Evolutionary conservation across 2,888 invertebrate species (phyloP), one percentile per base, ranked within the genome.

Genomic region (Apoda limacodes): DNA sequence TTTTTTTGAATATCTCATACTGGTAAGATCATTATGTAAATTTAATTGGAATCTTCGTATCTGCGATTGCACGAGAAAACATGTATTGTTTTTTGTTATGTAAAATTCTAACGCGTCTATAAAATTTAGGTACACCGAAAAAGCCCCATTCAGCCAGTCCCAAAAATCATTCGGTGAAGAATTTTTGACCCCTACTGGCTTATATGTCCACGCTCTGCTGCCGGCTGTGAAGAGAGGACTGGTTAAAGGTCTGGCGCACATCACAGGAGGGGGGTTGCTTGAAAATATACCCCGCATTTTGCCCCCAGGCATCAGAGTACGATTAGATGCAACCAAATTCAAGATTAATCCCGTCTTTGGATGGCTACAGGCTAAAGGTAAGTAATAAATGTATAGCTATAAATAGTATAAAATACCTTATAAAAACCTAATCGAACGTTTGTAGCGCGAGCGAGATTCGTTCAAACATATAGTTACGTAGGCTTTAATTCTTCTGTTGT

Each of bases 201-300:
- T 98, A 34, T 99, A 98, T 72, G 90, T 93, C 0, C 85, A 85
- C 42, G 80, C 85, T 5, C 64, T 97, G 1, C 65, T 95, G 25
- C 87, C 89, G 0, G 85, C 90, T 3, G 65, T 96, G 25, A 84
- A 84, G 51, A 82, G 83, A 2, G 87, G 87, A 5, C 72, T 86
- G 25, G 82, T 98, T 2, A 95, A 95, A 58, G 94, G 89, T 0
- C 83, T 95, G 43, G 95, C 95, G 0, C 98, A 99, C 55, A 94
- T 99, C 33, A 96, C 95, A 0, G 95, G 96, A 0, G 95, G 96
- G 0, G 98, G 98, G 0, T 75, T 99, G 2, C 61, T 88, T 4
- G 93, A 95, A 66, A 98, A 97, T 59, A 87, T 98, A 26, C 90
- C 92, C 0, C 83, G 98, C 37, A 85, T 97, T 22, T 72, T 98